Conservation (phyloP, 1,140 invertebrate genomes). For the Hydropsyche tenuis region DNA sequence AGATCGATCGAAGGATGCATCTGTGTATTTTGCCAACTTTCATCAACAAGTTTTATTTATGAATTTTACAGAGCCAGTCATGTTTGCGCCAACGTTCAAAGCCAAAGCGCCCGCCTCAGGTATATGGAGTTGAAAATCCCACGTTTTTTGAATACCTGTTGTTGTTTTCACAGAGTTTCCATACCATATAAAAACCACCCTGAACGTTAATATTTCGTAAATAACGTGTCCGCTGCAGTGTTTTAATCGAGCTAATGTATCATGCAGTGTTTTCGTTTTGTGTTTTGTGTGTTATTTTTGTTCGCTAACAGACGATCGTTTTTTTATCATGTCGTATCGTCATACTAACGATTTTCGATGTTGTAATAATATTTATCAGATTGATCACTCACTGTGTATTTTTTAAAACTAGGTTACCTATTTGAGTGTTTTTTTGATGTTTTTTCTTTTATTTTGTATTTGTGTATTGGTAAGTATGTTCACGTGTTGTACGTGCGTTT, state of each 20-base stretch:
- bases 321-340: not conserved
- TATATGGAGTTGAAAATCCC: slow-evolving; percentile 54
- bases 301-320: not conserved
- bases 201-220: no score
- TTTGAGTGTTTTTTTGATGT: no score
- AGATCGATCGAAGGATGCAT: no score
- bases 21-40: slow-evolving; percentile 3
- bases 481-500: not conserved
- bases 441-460: not conserved
- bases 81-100: slow-evolving; percentile 80
- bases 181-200: no score
- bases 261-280: slow-evolving; percentile 1
- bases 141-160: no score
- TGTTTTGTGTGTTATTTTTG: not conserved
- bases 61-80: slow-evolving; percentile 70
- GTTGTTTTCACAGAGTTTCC: no score
- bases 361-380: not conserved
- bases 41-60: slow-evolving; percentile 53
- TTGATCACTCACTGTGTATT: no score
- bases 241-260: not conserved
- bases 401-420: no score
- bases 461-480: not conserved
- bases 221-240: not conserved
- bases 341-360: slow-evolving; percentile 2
- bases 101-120: slow-evolving; percentile 76